These are phyloP conservation scores for Sarcoramphus papa DNA, from an alignment of 2,797 vertebrate genomes.

Conservation along the genomic window DNA sequence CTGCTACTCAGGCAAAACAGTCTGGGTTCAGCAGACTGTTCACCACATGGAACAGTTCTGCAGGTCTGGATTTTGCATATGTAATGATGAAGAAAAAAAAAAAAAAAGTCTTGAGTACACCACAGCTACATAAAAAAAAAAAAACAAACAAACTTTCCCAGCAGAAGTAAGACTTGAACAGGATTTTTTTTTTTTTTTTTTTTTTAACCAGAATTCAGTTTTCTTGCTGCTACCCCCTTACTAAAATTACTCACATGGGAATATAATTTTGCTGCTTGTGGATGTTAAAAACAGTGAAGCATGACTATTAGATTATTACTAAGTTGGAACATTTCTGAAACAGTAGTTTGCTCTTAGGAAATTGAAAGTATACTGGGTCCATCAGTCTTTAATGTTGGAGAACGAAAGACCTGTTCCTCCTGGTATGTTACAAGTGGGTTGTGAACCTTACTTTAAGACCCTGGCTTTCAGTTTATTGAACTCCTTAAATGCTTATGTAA, in stretches of 20 bases:
- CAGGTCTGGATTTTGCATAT: conserved; percentile 60
- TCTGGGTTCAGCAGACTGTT: conserved; percentile 59
- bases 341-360: neutral
- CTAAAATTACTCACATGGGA: neutral
- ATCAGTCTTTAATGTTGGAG: neutral
- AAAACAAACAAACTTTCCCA: conserved; percentile 30
- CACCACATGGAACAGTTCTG: conserved; percentile 56
- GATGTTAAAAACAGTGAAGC: neutral
- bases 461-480: neutral
- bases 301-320: neutral
- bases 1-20: conserved; percentile 61
- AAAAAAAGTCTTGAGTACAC: neutral
- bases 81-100: neutral
- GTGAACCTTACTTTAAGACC: neutral
- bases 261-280: neutral
- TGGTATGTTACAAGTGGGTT: neutral
- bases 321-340: neutral
- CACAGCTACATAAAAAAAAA: conserved; percentile 4
- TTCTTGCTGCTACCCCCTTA: neutral
- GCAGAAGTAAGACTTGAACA: neutral
- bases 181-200: neutral
- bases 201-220: neutral
- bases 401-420: neutral
- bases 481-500: neutral
- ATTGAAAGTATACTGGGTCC: neutral